These are phyloP conservation scores for Sceliomorpha sp. DNA, from an alignment of 2,888 invertebrate species.

Conservation along the genomic window DNA sequence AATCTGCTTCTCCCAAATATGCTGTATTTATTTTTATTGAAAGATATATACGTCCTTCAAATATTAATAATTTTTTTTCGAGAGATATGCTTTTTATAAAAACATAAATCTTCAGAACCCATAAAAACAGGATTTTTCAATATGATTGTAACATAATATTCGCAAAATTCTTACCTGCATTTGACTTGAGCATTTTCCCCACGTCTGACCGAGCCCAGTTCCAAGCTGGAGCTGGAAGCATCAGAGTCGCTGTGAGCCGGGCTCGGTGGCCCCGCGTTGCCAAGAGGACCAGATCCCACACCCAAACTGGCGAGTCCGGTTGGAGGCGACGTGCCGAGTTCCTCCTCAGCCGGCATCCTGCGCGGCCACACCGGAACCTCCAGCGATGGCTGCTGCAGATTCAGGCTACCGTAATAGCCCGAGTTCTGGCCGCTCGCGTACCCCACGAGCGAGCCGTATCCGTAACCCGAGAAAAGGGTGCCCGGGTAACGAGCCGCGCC, in stretches of 20 bases:
- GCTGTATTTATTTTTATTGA: too few species aligned
- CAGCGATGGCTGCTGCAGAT: conserved; percentile 64
- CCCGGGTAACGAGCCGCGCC: conserved; percentile 76
- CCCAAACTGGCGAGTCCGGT: conserved; percentile 65
- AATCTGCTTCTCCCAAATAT: too few species aligned
- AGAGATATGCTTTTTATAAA: too few species aligned
- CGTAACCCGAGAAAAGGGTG: conserved; percentile 73
- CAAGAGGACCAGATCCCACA: conserved; percentile 60
- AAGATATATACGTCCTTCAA: too few species aligned
- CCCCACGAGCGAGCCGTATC: conserved; percentile 68
- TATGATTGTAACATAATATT: too few species aligned
- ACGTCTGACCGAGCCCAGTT: conserved; percentile 73
- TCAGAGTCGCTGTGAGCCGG: conserved; percentile 78
- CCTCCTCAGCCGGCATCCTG: conserved; percentile 78
- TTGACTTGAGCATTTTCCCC: conserved; percentile 76
- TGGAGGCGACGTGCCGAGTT: conserved; percentile 68
- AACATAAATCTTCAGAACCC: too few species aligned
- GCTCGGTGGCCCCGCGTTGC: conserved; percentile 73
- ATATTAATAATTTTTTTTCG: too few species aligned
- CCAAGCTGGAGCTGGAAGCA: conserved; percentile 76
- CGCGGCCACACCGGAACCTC: conserved; percentile 76
- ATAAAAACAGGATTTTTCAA: too few species aligned
- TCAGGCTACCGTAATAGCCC: conserved; percentile 63
- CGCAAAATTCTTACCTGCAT: conserved; percentile 77
- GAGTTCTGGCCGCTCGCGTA: conserved; percentile 54